Evolutionary conservation across 2,797 vertebrate genomes (phyloP).

Genomic region (Myotis planiceps): DNA sequence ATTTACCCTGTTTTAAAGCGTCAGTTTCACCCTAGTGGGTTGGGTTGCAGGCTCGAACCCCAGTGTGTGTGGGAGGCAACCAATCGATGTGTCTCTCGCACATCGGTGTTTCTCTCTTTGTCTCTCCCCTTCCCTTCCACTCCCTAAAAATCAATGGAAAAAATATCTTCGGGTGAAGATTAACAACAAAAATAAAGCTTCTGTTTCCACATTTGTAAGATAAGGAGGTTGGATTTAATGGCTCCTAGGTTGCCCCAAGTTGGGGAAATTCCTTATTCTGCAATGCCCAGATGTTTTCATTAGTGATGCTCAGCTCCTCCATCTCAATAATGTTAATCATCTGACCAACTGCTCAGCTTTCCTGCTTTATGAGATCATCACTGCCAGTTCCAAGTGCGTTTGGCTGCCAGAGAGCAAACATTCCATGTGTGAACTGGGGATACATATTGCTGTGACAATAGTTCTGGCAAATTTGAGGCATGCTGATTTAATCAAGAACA

Average conservation of each 20-base stretch:
- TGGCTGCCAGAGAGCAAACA: conserved; percentile 68
- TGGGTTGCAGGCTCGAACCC: too few relatives aligned
- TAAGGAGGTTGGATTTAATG: background rate
- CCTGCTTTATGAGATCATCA: conserved; percentile 66
- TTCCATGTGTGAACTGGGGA: conserved; percentile 30
- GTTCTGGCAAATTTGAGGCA: background rate
- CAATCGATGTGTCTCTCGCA: too few relatives aligned
- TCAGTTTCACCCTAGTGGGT: background rate
- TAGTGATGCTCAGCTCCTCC: background rate
- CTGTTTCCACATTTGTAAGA: conserved; percentile 13
- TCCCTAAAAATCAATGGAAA: too few relatives aligned
- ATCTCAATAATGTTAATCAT: conserved; percentile 54
- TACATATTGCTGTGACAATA: conserved; percentile 10
- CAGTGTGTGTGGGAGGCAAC: too few relatives aligned
- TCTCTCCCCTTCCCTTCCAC: too few relatives aligned
- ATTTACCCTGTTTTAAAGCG: background rate
- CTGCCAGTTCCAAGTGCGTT: conserved; percentile 52
- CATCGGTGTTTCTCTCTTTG: too few relatives aligned
- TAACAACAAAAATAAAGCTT: background rate
- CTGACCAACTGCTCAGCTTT: conserved; percentile 69
- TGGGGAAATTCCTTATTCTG: background rate
- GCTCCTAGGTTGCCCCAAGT: background rate
- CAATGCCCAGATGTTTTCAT: conserved; percentile 31
- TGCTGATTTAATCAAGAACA: conserved; percentile 44
- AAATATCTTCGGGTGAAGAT: too few relatives aligned